phyloP scores from a whole-genome alignment of 2,888 invertebrate species.

The Digitonthophagus gazella region DNA sequence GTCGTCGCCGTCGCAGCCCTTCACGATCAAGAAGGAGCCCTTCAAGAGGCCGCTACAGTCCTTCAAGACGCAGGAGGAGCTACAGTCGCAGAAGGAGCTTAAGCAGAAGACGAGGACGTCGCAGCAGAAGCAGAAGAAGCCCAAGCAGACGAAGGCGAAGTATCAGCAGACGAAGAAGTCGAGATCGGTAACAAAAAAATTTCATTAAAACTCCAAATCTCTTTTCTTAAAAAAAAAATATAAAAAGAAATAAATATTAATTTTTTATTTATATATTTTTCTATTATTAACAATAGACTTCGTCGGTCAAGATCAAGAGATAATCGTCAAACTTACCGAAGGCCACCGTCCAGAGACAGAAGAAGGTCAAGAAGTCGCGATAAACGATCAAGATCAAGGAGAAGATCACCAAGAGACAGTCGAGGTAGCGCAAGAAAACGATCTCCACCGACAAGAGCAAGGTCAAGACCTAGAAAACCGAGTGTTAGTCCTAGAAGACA shows the following conservation, averaged over 20 bases:
- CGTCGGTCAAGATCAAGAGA: slow-evolving; percentile 48
- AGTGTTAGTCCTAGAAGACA: slow-evolving; percentile 47
- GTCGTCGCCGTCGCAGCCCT: slow-evolving; percentile 44
- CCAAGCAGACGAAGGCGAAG: slow-evolving; percentile 47
- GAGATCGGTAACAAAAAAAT: slow-evolving; percentile 39
- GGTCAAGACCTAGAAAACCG: slow-evolving; percentile 41
- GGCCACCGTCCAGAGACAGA: slow-evolving; percentile 43
- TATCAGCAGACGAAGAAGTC: slow-evolving; percentile 42
- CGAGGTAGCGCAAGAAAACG: slow-evolving; percentile 45
- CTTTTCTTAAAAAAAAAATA: no score
- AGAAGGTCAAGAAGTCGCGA: slow-evolving; percentile 46
- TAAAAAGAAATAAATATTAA: no score
- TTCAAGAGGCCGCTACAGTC: slow-evolving; percentile 45
- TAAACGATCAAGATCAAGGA: slow-evolving; percentile 47
- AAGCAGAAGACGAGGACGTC: slow-evolving; percentile 43
- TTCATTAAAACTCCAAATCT: neutral
- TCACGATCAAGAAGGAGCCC: slow-evolving; percentile 38
- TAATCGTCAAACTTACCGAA: slow-evolving; percentile 37
- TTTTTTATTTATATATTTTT: neutral
- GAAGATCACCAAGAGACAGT: slow-evolving; percentile 40
- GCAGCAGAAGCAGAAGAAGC: slow-evolving; percentile 40
- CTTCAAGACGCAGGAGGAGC: slow-evolving; percentile 42
- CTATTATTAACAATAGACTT: slow-evolving; percentile 29
- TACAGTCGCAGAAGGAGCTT: slow-evolving; percentile 39
- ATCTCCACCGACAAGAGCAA: slow-evolving; percentile 46